Evolutionary conservation across 2,113 vertebrate species (phyloP).

Genomic region (Pongo abelii): DNA sequence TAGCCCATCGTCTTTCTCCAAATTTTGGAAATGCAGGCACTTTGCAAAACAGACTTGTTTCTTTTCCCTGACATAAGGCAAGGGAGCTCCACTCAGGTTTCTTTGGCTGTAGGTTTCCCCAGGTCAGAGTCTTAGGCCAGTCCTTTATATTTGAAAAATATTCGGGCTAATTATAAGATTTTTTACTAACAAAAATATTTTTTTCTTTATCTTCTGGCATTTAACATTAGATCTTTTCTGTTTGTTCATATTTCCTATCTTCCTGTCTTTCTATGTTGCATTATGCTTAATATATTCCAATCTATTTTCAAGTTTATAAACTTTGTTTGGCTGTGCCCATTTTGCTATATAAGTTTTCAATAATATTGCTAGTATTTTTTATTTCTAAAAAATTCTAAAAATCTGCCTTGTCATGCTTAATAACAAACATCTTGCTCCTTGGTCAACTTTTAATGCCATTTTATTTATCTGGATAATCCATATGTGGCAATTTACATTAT

Average conservation of each 20-base stretch:
- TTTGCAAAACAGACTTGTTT: neutral
- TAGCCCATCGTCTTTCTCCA: neutral
- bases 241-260: neutral
- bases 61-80: neutral
- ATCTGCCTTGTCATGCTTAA: neutral
- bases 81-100: neutral
- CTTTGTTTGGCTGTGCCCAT: neutral
- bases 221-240: neutral
- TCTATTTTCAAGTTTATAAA: neutral
- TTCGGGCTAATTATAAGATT: neutral
- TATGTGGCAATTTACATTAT: neutral
- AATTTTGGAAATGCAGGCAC: neutral
- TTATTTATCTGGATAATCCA: neutral
- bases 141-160: neutral
- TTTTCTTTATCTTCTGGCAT: neutral
- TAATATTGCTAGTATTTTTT: neutral
- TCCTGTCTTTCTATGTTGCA: neutral
- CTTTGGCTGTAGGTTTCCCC: neutral
- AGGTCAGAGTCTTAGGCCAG: neutral
- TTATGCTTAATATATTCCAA: neutral
- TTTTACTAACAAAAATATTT: neutral
- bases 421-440: neutral
- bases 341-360: neutral
- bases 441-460: neutral
- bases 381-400: neutral